Evolutionary conservation across 35 echinoderm and acorn worm species (phyloP).

Genomic region (Strongylocentrotus purpuratus): DNA sequence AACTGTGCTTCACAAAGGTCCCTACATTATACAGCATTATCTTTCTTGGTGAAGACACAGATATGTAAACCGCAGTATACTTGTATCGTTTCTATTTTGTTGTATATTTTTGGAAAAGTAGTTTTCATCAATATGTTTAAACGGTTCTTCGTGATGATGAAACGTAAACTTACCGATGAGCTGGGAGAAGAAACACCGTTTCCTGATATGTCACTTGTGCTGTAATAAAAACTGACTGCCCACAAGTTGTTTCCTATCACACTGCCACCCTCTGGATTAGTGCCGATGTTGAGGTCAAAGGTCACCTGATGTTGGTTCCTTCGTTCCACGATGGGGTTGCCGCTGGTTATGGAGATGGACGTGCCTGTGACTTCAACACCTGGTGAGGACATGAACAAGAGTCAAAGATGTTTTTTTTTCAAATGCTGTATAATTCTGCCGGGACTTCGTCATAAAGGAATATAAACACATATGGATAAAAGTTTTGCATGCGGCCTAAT

Average conservation of each 20-base stretch:
- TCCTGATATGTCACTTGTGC: not conserved
- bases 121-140: too few species aligned
- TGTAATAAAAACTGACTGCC: conserved; percentile 56
- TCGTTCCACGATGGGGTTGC: conserved; percentile 54
- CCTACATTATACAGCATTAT: too few species aligned
- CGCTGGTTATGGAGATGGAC: conserved; percentile 1
- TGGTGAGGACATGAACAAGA: not conserved
- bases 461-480: too few species aligned
- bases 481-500: too few species aligned
- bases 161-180: not conserved
- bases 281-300: conserved; percentile 63
- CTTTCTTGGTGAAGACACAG: too few species aligned
- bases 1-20: too few species aligned
- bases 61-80: too few species aligned
- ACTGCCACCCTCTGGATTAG: conserved; percentile 62
- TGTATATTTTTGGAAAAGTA: too few species aligned
- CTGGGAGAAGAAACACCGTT: not conserved
- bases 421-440: not conserved
- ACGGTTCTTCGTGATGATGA: not conserved
- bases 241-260: conserved; percentile 73
- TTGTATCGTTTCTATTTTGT: too few species aligned
- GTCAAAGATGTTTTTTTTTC: not conserved
- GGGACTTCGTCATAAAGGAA: too few species aligned
- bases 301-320: conserved; percentile 48
- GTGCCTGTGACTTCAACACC: conserved; percentile 76